Base-by-base conservation (phyloP, 2,888 invertebrate species). In the Trissolcus brochymenae region DNA sequence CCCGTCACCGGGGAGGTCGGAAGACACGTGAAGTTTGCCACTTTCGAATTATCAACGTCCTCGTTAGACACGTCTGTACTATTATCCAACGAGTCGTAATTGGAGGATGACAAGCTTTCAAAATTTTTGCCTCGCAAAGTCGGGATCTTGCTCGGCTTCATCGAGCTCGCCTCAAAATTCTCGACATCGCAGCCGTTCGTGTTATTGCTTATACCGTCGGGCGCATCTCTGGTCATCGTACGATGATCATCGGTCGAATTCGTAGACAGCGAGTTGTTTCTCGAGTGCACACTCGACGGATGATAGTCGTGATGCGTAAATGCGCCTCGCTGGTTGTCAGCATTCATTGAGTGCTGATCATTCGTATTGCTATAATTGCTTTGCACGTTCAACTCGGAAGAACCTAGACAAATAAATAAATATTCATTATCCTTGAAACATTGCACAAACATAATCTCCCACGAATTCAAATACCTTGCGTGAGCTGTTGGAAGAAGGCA, bases 1-100 rank as follows among this genome's bases (percentile, higher is more conserved):
- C 87, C 87, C 7, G 87, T 87, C 3, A 88, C 76, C 13, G 88
- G 88, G 2, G 88, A 88, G 6, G 85, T 85, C 9, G 87, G 86
- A 64, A 85, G 83, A 29, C 82, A 78, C n/a, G 82, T 80, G 3
- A 79, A 57, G 43, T 81, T 82, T 29, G 77, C 76, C 56, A 72
- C 61, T 49, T 78, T 77, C 13, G 50, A 46, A 13, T 67, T 72
- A 13, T 78, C 75, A 11, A 53, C 35, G 43, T 78, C 68, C 35
- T 75, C 70, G 16, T 21, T 62, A 7, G 81, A 79, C 9, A 79
- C 67, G 62, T 81, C 83, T 13, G 80, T 79, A 62, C 80, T 80
- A 60, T 82, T 86, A 3, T 81, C 83, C 21, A 80, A 70, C 16
- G 83, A 75, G 56, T 87, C 87, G 64, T 78, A 84, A 68, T 81